Conservation (phyloP, 2,113 vertebrate species). For the Neomonachus schauinslandi region DNA sequence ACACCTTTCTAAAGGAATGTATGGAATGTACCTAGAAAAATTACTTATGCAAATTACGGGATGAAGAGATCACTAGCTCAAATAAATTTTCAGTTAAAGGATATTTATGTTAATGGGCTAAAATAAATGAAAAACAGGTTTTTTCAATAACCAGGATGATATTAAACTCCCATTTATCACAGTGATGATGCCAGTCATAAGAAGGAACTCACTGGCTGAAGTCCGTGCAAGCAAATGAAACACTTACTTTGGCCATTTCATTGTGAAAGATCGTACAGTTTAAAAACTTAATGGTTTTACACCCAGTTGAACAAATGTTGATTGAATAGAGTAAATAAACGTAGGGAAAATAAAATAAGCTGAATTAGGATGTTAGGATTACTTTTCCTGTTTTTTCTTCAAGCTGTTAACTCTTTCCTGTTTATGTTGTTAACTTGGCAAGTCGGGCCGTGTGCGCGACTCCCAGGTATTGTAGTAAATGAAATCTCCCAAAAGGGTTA, state of each 20-base stretch:
- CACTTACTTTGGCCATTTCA: neutral
- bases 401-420: slow-evolving; percentile 28
- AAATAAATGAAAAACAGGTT: slow-evolving; percentile 40
- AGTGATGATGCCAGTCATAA: neutral
- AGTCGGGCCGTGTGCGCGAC: too few relatives aligned
- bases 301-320: neutral
- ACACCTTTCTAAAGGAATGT: slow-evolving; percentile 45
- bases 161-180: neutral
- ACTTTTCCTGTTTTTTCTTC: neutral
- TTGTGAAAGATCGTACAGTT: neutral
- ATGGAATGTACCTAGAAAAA: neutral
- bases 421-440: slow-evolving; percentile 47
- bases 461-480: neutral
- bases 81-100: slow-evolving; percentile 3
- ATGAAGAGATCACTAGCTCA: neutral
- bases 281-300: neutral
- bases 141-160: neutral
- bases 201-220: neutral
- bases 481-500: slow-evolving; percentile 32
- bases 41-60: neutral
- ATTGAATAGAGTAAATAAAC: slow-evolving; percentile 23
- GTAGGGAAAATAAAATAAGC: slow-evolving; percentile 7
- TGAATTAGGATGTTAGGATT: slow-evolving; percentile 27
- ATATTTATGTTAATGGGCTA: slow-evolving; percentile 22
- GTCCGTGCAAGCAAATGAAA: neutral